phyloP scores from a whole-genome alignment of 2,113 vertebrate genomes.

The Saiga tatarica region DNA sequence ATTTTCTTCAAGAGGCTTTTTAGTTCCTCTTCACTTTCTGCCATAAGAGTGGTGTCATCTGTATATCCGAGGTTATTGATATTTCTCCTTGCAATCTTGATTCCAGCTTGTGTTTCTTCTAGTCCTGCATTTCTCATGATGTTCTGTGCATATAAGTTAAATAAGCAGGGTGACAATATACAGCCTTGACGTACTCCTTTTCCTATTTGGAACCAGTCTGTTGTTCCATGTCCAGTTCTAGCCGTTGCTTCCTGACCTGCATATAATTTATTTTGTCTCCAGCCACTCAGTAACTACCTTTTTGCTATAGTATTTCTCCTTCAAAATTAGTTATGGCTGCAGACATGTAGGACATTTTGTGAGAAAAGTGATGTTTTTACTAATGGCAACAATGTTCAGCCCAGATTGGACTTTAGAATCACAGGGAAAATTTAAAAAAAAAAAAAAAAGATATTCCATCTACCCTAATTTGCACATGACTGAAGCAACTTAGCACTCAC shows the following conservation, averaged over 20 bases:
- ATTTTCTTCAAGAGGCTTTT: too few relatives aligned
- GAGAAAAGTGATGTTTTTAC: neutral
- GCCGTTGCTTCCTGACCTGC: too few relatives aligned
- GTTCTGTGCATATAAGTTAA: too few relatives aligned
- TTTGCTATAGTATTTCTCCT: neutral
- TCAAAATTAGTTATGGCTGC: neutral
- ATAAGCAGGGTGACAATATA: too few relatives aligned
- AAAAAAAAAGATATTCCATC: neutral
- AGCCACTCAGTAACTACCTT: neutral
- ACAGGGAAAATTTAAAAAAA: neutral
- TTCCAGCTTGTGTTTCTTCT: too few relatives aligned
- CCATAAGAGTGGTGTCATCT: too few relatives aligned
- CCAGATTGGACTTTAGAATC: neutral
- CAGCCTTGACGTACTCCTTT: too few relatives aligned
- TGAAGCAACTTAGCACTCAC: neutral
- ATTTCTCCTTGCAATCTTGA: accelerated
- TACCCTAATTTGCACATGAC: neutral
- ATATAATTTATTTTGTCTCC: neutral
- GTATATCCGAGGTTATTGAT: too few relatives aligned
- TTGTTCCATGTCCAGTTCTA: too few relatives aligned
- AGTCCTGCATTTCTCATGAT: too few relatives aligned
- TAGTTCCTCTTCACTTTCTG: too few relatives aligned
- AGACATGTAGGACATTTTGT: neutral
- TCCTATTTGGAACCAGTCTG: too few relatives aligned
- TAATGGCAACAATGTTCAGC: neutral